phyloP scores from a whole-genome alignment of 2,113 vertebrate genomes.

The Pachypanchax playfairii region DNA sequence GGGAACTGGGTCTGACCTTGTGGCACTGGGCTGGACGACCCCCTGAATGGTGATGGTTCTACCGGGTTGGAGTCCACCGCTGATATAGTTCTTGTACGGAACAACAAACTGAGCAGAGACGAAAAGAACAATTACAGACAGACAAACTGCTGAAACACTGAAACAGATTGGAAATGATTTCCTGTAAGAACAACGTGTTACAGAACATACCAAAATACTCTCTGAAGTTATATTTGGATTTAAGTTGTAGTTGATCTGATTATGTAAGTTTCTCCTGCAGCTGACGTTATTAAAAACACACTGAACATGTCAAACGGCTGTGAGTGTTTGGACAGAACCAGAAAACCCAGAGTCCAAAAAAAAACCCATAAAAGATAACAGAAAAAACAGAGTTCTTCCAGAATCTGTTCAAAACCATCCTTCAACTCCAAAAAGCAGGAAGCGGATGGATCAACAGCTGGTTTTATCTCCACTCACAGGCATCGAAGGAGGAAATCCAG shows the following conservation, averaged over 20 bases:
- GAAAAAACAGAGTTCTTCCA: no score
- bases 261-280: no score
- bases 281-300: no score
- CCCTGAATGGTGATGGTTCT: slow-evolving; percentile 79
- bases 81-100: slow-evolving; percentile 75
- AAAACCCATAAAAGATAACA: no score
- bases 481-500: slow-evolving; percentile 23
- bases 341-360: no score
- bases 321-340: no score
- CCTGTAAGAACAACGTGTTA: not conserved
- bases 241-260: no score
- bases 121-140: not conserved
- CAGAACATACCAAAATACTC: no score
- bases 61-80: slow-evolving; percentile 74
- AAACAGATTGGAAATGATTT: not conserved
- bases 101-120: slow-evolving; percentile 65
- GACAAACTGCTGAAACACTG: not conserved
- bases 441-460: not conserved
- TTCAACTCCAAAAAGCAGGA: not conserved
- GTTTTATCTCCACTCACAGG: slow-evolving; percentile 52
- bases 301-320: no score
- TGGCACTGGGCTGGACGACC: slow-evolving; percentile 54
- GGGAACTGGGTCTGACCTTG: slow-evolving; percentile 74
- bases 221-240: no score
- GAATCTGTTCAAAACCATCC: no score